A percentile compares a stretch with the other conserved stretches of the same genome.
These are phyloP conservation scores for Caenorhabditis uteleia DNA, from an alignment of 2,888 invertebrate genomes.

Conservation along the genomic window DNA sequence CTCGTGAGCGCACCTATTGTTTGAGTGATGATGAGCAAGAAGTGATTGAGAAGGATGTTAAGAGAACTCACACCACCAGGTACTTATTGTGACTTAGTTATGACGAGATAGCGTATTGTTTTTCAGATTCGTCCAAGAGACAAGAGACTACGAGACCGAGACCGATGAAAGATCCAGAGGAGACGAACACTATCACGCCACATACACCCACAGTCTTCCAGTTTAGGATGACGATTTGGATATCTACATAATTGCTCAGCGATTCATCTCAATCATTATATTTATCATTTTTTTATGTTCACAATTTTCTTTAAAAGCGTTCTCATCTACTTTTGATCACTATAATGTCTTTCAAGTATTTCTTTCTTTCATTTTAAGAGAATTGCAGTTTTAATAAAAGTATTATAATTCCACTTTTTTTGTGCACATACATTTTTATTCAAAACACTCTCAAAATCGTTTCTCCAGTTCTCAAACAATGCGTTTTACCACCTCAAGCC, in stretches of 20 bases:
- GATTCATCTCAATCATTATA: no score
- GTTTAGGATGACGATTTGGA: no score
- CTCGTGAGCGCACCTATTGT: slow-evolving; percentile 40
- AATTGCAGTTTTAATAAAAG: not conserved
- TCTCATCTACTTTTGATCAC: not conserved
- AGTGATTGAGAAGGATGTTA: slow-evolving; percentile 46
- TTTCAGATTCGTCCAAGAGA: slow-evolving; percentile 45
- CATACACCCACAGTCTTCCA: slow-evolving; percentile 45
- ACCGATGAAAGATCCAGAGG: slow-evolving; percentile 39
- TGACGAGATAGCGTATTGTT: not conserved
- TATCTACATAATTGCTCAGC: no score
- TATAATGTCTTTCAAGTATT: not conserved
- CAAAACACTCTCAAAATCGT: no score
- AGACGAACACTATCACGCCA: slow-evolving; percentile 43
- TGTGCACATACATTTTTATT: no score
- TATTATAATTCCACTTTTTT: no score
- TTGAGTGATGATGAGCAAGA: slow-evolving; percentile 50
- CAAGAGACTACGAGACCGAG: slow-evolving; percentile 34
- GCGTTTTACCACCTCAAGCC: no score
- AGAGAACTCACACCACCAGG: slow-evolving; percentile 48
- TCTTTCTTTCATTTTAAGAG: not conserved
- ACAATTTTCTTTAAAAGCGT: not conserved
- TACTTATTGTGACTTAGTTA: no score
- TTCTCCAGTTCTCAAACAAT: no score
- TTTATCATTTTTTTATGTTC: not conserved